Evolutionary conservation across 2,797 vertebrate genomes (phyloP), one percentile per base, ranked within the genome.

Genomic region (Gila robusta): DNA sequence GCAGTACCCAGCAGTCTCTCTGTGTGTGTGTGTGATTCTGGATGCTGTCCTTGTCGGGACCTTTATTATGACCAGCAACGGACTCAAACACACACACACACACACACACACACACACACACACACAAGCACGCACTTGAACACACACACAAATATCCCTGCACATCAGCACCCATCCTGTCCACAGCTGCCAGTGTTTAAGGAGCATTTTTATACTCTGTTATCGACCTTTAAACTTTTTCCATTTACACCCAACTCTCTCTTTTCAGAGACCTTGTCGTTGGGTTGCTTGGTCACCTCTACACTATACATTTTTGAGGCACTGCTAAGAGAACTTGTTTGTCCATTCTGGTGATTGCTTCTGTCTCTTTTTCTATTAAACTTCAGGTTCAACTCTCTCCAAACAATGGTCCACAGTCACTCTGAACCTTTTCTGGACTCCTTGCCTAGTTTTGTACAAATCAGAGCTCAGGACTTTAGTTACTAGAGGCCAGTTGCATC

Each of bases 131-230:
- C 5, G 7, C 17, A 16, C 72, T 5, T 6, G 37, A 37, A 37
- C 37, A 39, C 6, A 39, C 28, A 19, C 12, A 44, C 26, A 62
- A 10, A 79, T 37, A 62, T 44, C 37, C 47, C 6, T 44, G 54
- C 70, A 81, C 62, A 88, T 64, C 35, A 37, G 39, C 62, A 62
- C 47, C 35, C 47, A 76, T 67, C 6, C 56, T 64, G 44, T 69
- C 79, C 23, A 66, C 19, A 28, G 82, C 84, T 74, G 84, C 91
- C 91, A 76, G 83, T 35, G 28, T 66, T 26, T 49, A 89, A 79
- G 86, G 91, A 87, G 88, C 56, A 86, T 90, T 92, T 92, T 87
- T 87, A 86, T 85, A 87, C 88, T 87, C 87, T 81, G 79, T 90
- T 89, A 87, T 91, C 88, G 16, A 90, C 91, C 86, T 92, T 84